These are phyloP conservation scores for Trissolcus brochymenae DNA, from an alignment of 2,888 invertebrate species.

Conservation along the genomic window DNA sequence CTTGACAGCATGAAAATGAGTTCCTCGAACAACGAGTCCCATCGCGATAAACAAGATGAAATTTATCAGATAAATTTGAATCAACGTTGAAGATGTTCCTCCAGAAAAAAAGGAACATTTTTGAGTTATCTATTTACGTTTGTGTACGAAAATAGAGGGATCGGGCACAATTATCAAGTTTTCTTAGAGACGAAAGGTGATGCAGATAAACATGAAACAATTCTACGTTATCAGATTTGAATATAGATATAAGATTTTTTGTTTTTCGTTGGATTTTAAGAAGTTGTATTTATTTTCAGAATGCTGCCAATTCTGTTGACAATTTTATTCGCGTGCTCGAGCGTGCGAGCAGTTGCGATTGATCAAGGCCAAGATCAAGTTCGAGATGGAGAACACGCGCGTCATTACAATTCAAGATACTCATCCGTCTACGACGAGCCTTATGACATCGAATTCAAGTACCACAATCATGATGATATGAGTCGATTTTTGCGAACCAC, in stretches of 20 bases:
- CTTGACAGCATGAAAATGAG: conserved; percentile 54
- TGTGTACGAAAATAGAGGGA: too few species aligned
- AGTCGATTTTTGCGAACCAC: conserved; percentile 88
- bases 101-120: not conserved
- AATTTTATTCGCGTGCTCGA: conserved; percentile 57
- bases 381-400: conserved; percentile 65
- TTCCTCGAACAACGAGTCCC: conserved; percentile 19
- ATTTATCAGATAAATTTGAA: conserved; percentile 37
- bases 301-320: conserved; percentile 60
- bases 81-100: not conserved
- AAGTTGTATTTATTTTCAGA: conserved; percentile 23
- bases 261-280: not conserved
- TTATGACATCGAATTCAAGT: conserved; percentile 84
- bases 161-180: too few species aligned
- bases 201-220: too few species aligned
- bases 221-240: too few species aligned
- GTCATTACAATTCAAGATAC: conserved; percentile 69
- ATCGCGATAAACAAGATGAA: conserved; percentile 39
- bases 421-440: conserved; percentile 68
- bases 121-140: not conserved
- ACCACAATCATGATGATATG: conserved; percentile 92
- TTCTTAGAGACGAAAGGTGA: too few species aligned
- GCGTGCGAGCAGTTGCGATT: conserved; percentile 58
- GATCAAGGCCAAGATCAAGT: conserved; percentile 56
- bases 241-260: too few species aligned